Evolutionary conservation across 2,888 invertebrate species (phyloP).

Genomic region (Scaptomyza flava): DNA sequence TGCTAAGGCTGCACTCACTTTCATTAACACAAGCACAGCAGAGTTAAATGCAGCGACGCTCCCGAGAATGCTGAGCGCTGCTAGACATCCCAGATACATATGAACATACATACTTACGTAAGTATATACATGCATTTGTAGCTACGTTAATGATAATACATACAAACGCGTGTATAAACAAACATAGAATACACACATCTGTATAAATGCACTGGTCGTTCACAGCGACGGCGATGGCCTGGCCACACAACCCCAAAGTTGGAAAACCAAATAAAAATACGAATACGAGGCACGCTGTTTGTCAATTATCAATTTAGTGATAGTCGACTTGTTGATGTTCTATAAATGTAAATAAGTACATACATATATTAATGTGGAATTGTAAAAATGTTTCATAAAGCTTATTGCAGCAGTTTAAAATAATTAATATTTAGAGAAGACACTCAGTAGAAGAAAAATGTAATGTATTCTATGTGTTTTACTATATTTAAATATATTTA

Average conservation of each 20-base stretch:
- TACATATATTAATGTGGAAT: neutral
- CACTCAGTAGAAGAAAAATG: too few species aligned
- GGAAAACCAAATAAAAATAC: slow-evolving; percentile 77
- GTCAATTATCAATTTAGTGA: slow-evolving; percentile 38
- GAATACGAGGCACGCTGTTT: slow-evolving; percentile 68
- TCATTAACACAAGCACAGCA: slow-evolving; percentile 71
- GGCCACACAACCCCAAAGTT: slow-evolving; percentile 78
- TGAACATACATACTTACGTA: slow-evolving; percentile 17
- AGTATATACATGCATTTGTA: slow-evolving; percentile 24
- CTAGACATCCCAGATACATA: slow-evolving; percentile 62
- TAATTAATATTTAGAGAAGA: neutral
- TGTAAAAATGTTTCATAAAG: neutral
- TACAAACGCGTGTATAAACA: slow-evolving; percentile 33
- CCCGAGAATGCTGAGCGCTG: slow-evolving; percentile 51
- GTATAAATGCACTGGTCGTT: slow-evolving; percentile 60
- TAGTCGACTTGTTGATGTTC: slow-evolving; percentile 45
- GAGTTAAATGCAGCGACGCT: slow-evolving; percentile 69
- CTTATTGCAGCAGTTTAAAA: neutral
- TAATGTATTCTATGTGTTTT: neutral
- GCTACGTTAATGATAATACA: slow-evolving; percentile 14
- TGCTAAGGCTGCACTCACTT: slow-evolving; percentile 76
- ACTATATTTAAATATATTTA: neutral
- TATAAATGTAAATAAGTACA: neutral
- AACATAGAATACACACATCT: slow-evolving; percentile 30
- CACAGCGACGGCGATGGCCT: slow-evolving; percentile 45